Evolutionary conservation across 2,888 invertebrate genomes (phyloP), one percentile per base, ranked within the genome.

Genomic region (Orthosia incerta): DNA sequence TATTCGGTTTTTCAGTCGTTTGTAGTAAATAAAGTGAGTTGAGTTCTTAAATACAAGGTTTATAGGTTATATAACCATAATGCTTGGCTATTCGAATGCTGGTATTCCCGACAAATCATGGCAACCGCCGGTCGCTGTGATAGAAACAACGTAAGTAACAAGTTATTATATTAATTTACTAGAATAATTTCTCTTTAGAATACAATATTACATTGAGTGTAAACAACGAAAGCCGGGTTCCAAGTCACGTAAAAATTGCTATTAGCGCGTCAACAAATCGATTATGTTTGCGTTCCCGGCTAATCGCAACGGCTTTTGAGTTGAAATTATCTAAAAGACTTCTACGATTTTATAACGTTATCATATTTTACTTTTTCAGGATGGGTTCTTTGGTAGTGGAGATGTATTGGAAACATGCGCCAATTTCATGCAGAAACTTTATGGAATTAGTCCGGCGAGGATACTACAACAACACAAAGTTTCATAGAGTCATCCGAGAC

Each of bases 341-440:
- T 45, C 0, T 18, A 45, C 4, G 12, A 46, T 7, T 67, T 64
- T 67, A 5, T 20, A 18, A 56, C 12, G 12, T 0, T 20, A 13
- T 63, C 31, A n/a, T n/a, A 53, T 48, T 39, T 76, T 16, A 15
- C 62, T 26, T 23, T 64, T 96, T 67, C 92, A 99, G 99, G 61
- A 99, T 99, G 99, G 99, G 99, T 0, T 98, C 98, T 88, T 97
- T 99, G 65, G 97, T 97, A 0, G 95, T 99, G 64, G 99, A 99
- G 94, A 96, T 99, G 82, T 99, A 99, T 91, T 99, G 99, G 99
- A 98, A 99, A 92, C 99, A 99, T 92, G 98, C 99, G 0, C 99
- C 99, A n/a, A 97, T 98, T 85, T 99, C 99, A 0, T 99, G 99
- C 87, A 97, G 99, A 89, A 99, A 99, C 93, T 99, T 99, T 95